Conservation (phyloP, 1,140 invertebrate genomes). For the Hirudo medicinalis region DNA sequence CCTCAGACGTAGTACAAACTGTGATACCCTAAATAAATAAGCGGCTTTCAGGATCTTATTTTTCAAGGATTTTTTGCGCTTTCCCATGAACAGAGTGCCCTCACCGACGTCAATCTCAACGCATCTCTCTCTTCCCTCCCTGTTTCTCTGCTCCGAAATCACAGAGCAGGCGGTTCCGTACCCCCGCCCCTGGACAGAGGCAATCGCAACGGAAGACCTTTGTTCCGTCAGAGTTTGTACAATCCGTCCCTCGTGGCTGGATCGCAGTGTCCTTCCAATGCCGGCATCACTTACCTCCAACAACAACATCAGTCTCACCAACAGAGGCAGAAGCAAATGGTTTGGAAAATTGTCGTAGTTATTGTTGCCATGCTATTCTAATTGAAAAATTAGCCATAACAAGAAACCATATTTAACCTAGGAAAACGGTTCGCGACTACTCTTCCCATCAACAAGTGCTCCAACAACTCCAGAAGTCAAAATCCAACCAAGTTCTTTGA, state of each 20-base stretch:
- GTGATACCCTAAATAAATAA: no score
- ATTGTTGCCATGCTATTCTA: not conserved
- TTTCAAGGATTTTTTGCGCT: no score
- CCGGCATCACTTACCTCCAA: not conserved
- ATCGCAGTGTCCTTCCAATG: not conserved
- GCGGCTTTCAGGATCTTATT: no score
- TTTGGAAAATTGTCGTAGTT: not conserved
- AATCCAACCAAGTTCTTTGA: not conserved
- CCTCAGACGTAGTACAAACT: not conserved
- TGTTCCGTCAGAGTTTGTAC: constrained; percentile 4
- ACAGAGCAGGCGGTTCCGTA: not conserved
- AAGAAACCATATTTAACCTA: not conserved
- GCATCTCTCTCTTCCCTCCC: constrained; percentile 7
- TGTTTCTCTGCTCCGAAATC: not conserved
- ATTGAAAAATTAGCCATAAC: not conserved
- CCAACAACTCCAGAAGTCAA: constrained; percentile 2
- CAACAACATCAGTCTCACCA: not conserved
- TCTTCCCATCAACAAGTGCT: not conserved
- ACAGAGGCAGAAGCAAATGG: not conserved
- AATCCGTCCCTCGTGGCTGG: not conserved
- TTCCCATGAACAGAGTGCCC: no score
- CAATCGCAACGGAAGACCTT: not conserved
- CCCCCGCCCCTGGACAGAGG: not conserved
- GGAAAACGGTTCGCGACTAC: not conserved
- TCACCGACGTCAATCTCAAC: not conserved